phyloP scores from a whole-genome alignment of 1,140 invertebrate species.

The Carposina sasakii region DNA sequence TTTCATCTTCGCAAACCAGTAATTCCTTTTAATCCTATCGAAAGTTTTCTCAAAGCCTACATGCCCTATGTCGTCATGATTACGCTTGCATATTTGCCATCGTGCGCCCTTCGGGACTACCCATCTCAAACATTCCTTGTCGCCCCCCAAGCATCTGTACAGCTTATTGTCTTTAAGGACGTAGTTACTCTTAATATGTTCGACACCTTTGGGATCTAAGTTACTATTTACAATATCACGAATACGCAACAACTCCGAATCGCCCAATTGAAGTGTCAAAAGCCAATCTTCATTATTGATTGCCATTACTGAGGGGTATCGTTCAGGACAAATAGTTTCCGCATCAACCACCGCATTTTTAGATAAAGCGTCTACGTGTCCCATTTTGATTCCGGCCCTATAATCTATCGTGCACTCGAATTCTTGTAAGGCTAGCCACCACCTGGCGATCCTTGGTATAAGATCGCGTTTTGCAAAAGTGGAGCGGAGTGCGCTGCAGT shows the following conservation, averaged over 20 bases:
- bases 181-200: too few species aligned
- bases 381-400: conserved; percentile 24
- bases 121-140: too few species aligned
- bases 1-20: neutral
- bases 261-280: too few species aligned
- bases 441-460: conserved; percentile 25
- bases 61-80: conserved; percentile 12
- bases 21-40: neutral
- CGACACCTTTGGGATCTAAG: too few species aligned
- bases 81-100: conserved; percentile 5
- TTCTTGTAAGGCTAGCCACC: conserved; percentile 28
- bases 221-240: too few species aligned
- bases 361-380: conserved; percentile 35
- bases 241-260: too few species aligned
- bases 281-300: too few species aligned
- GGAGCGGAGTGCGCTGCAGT: conserved; percentile 8
- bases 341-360: conserved; percentile 17
- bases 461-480: conserved; percentile 15
- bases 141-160: too few species aligned
- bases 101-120: neutral
- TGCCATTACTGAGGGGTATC: too few species aligned
- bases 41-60: conserved; percentile 12
- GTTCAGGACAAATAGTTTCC: too few species aligned
- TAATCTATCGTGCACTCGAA: conserved; percentile 29
- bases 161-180: too few species aligned